Percentiles rank a stretch among this genome's conserved stretches.
These are phyloP conservation scores for Montipora foliosa DNA, from an alignment of 64 coral and sea anemone species.

Conservation along the genomic window DNA sequence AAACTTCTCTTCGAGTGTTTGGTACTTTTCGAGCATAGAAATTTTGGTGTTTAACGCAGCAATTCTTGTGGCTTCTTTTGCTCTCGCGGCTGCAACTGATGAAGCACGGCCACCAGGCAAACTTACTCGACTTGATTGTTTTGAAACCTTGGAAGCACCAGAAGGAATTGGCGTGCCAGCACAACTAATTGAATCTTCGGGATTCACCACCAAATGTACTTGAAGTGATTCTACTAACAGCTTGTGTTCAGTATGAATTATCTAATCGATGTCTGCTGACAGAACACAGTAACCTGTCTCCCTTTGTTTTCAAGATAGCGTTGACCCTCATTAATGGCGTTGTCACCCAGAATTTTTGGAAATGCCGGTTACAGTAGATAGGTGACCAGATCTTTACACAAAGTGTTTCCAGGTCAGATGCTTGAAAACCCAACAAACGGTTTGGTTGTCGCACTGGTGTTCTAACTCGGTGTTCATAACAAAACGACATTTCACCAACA, in stretches of 20 bases:
- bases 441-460: no score
- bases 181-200: not conserved
- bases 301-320: no score
- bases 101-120: not conserved
- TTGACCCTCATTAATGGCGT: no score
- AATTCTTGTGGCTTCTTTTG: not conserved
- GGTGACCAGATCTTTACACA: no score
- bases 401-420: no score
- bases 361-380: no score
- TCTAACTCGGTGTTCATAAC: no score
- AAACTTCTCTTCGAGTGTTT: conserved; percentile 27
- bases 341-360: no score
- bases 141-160: not conserved
- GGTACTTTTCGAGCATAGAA: not conserved
- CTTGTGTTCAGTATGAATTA: not conserved
- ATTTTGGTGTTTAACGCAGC: conserved; percentile 2
- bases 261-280: not conserved
- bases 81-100: not conserved
- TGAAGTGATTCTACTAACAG: not conserved
- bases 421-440: no score
- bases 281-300: no score
- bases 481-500: no score
- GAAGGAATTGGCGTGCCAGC: not conserved
- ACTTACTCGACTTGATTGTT: not conserved
- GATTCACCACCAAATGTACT: not conserved